Evolutionary conservation across 92 coral and sea anemone species (phyloP).

Genomic region (Porites rus): DNA sequence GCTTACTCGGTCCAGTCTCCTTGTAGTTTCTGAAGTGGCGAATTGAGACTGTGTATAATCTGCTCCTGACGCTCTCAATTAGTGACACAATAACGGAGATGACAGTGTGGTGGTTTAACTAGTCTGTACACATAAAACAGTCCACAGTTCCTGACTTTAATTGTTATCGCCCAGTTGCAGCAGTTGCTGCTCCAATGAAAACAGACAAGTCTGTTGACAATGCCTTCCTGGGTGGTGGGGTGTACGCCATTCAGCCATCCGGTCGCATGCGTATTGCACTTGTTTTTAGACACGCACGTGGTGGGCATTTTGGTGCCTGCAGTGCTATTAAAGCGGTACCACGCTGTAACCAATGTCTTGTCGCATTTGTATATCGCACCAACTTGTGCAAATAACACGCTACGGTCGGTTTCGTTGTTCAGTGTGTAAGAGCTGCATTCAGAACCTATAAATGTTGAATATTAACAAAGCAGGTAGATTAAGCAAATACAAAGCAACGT

Average conservation of each 20-base stretch:
- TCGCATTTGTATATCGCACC: conserved; percentile 12
- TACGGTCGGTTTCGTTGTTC: conserved; percentile 21
- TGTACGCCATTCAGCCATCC: conserved; percentile 64
- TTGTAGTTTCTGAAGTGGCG: too few species aligned
- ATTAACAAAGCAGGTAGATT: too few species aligned
- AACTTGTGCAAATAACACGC: neutral
- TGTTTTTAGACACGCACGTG: neutral
- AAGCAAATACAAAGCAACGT: too few species aligned
- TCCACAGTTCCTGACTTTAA: conserved; percentile 45
- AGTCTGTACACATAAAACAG: conserved; percentile 44
- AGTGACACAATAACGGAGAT: conserved; percentile 40
- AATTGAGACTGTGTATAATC: too few species aligned
- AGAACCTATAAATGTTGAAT: neutral
- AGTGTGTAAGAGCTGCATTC: conserved; percentile 22
- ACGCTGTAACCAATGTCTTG: neutral
- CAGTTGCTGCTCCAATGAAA: conserved; percentile 41
- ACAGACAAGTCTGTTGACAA: conserved; percentile 40
- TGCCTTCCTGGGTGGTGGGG: conserved; percentile 53
- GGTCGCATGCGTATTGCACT: conserved; percentile 52
- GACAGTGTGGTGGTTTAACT: neutral
- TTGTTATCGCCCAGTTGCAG: conserved; percentile 25
- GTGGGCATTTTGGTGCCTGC: conserved; percentile 52
- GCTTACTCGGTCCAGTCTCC: too few species aligned
- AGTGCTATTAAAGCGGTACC: conserved; percentile 56
- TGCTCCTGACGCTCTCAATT: neutral